Evolutionary conservation across 2,797 vertebrate species (phyloP).

Genomic region (Ctenochaetus hawaiiensis): DNA sequence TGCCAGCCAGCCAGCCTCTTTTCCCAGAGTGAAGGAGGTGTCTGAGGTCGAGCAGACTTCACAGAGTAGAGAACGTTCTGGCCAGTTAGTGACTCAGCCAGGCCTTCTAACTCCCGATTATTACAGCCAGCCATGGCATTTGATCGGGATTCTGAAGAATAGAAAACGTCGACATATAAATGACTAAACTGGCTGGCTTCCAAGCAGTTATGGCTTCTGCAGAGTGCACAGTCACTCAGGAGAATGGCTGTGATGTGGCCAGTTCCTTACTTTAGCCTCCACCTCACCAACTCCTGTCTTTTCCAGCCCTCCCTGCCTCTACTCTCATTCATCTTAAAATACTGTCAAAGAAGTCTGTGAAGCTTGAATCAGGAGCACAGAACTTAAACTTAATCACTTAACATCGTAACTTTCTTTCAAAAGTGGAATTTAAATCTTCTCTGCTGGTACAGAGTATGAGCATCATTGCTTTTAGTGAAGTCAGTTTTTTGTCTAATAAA

Average conservation of each 20-base stretch:
- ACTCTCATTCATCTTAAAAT: constrained; percentile 22
- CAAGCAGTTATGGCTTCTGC: constrained; percentile 41
- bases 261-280: constrained; percentile 23
- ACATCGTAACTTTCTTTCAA: constrained; percentile 6
- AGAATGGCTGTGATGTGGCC: constrained; percentile 33
- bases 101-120: constrained; percentile 51
- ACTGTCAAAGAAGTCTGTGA: constrained; percentile 28
- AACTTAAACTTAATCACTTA: constrained; percentile 15
- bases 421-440: background rate
- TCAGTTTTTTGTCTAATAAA: too few species aligned
- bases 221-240: constrained; percentile 42
- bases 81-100: constrained; percentile 46
- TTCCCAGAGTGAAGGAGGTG: constrained; percentile 19
- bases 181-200: constrained; percentile 75
- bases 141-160: constrained; percentile 58
- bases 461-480: too few species aligned
- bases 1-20: background rate
- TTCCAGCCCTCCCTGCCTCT: background rate
- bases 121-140: constrained; percentile 41
- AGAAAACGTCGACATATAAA: constrained; percentile 64
- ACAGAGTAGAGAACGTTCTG: constrained; percentile 39
- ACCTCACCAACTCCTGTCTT: constrained; percentile 16
- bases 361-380: constrained; percentile 25
- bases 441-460: background rate
- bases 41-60: constrained; percentile 21